Conservation (phyloP, 2,888 invertebrate genomes). For the Eupithecia pulchellata region DNA sequence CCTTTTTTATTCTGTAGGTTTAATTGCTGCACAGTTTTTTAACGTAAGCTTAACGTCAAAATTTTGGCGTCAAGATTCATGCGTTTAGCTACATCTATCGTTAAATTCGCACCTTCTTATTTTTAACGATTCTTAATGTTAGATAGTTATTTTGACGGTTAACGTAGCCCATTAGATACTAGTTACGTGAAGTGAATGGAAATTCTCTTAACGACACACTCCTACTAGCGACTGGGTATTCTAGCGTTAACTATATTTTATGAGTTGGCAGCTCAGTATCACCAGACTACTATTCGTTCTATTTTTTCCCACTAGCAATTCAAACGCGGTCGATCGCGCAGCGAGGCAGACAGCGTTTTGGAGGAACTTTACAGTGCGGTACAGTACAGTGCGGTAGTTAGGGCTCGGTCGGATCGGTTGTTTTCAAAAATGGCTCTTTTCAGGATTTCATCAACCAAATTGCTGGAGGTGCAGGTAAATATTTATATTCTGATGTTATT, state of each 20-base stretch:
- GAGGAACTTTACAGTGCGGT: constrained; percentile 47
- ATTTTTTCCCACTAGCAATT: constrained; percentile 44
- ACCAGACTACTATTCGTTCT: not conserved
- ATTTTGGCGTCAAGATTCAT: too few species aligned
- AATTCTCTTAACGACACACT: too few species aligned
- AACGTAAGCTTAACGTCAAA: too few species aligned
- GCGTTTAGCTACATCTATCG: too few species aligned
- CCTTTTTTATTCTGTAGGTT: too few species aligned
- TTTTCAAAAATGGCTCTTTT: constrained; percentile 87
- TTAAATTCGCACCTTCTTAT: too few species aligned
- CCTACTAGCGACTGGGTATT: too few species aligned
- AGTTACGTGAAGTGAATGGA: too few species aligned
- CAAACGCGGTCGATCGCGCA: constrained; percentile 71
- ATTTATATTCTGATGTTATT: not conserved
- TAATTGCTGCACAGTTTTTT: too few species aligned
- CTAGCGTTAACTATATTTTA: not conserved
- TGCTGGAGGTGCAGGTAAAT: constrained; percentile 87
- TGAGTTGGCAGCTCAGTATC: not conserved
- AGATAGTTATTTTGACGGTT: too few species aligned
- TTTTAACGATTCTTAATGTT: too few species aligned
- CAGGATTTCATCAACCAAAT: constrained; percentile 87
- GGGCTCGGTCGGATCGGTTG: constrained; percentile 60
- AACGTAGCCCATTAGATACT: too few species aligned
- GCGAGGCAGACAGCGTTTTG: constrained; percentile 48
- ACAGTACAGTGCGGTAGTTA: constrained; percentile 67